Conservation (phyloP, 1,140 invertebrate genomes). For the Sycobia sp. region DNA sequence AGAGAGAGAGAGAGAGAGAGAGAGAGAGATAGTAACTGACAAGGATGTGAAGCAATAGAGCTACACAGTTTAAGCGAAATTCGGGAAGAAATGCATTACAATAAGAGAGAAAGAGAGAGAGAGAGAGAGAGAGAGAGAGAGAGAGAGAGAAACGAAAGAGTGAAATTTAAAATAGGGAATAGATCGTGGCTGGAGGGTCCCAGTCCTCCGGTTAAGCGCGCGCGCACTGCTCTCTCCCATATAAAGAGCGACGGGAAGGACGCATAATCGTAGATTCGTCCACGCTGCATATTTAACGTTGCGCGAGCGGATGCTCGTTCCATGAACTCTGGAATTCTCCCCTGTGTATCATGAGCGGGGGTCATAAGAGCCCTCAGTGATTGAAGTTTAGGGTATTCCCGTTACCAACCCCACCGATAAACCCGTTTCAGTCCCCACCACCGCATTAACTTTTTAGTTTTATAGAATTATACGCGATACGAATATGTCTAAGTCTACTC, state of each 20-base stretch:
- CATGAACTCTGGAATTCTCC: conserved; percentile 59
- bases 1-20: not conserved
- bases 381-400: conserved; percentile 58
- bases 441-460: conserved; percentile 61
- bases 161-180: too few species aligned
- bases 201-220: conserved; percentile 7
- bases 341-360: conserved; percentile 55
- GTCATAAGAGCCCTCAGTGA: conserved; percentile 61
- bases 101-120: too few species aligned
- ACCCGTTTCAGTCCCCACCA: conserved; percentile 28
- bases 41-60: too few species aligned
- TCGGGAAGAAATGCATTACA: too few species aligned
- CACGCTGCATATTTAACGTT: conserved; percentile 58
- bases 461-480: conserved; percentile 61
- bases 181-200: not conserved
- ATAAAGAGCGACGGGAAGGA: conserved; percentile 18
- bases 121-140: not conserved
- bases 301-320: conserved; percentile 51
- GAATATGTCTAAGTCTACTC: too few species aligned
- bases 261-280: conserved; percentile 61
- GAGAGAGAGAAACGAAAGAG: too few species aligned
- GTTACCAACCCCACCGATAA: conserved; percentile 34
- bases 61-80: too few species aligned
- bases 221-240: conserved; percentile 21
- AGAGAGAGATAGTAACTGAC: too few species aligned